phyloP scores from a whole-genome alignment of 2,113 vertebrate genomes.

The Oncorhynchus keta region DNA sequence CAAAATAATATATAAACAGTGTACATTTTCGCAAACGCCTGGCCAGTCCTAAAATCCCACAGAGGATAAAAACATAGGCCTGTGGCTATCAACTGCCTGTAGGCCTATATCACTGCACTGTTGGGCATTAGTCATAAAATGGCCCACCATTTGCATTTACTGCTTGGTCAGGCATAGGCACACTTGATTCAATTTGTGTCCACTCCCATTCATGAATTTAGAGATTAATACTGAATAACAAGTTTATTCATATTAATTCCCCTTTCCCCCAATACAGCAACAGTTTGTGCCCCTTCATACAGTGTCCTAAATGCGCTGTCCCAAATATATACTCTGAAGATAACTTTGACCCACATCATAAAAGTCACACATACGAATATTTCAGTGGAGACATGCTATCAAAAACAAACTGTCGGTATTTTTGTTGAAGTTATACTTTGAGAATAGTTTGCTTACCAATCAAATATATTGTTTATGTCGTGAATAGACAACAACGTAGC shows the following conservation, averaged over 20 bases:
- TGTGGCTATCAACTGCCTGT: neutral
- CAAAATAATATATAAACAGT: neutral
- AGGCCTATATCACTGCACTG: neutral
- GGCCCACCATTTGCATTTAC: neutral
- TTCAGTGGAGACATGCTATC: neutral
- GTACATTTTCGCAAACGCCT: neutral
- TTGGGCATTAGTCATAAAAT: neutral
- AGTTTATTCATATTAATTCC: too few species aligned
- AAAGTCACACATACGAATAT: neutral
- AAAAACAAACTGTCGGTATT: neutral
- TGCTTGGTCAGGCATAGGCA: neutral
- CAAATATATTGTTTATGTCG: too few species aligned
- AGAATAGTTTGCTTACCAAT: too few species aligned
- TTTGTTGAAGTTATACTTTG: constrained; percentile 17
- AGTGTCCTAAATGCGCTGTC: neutral
- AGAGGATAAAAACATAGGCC: neutral
- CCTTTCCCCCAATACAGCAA: neutral
- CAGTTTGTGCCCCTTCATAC: neutral
- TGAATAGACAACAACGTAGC: constrained; percentile 34
- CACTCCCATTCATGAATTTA: too few species aligned
- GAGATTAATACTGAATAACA: too few species aligned
- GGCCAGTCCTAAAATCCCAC: neutral
- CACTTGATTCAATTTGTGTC: too few species aligned
- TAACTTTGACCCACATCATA: neutral
- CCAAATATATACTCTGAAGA: neutral